Conservation (phyloP, 2,888 invertebrate species). For the Tolmerus cingulatus region DNA sequence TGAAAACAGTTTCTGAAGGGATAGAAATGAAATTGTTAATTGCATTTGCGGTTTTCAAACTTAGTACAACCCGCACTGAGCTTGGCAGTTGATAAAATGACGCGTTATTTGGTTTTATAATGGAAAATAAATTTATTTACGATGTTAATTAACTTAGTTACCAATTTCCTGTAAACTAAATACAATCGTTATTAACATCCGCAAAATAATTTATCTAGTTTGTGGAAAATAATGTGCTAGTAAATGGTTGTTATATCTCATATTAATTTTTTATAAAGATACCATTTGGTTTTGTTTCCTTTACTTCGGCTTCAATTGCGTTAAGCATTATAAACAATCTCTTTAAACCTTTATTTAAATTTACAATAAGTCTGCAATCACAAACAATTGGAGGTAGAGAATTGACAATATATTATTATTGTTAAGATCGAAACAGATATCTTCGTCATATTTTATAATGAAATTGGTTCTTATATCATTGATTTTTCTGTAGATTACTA, state of each 20-base stretch:
- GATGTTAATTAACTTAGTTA: not conserved
- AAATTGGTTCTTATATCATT: not conserved
- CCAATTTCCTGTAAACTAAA: not conserved
- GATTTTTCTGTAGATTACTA: too few species aligned
- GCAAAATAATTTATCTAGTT: not conserved
- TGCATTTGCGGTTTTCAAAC: not conserved
- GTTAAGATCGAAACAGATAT: too few species aligned
- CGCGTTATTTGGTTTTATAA: not conserved
- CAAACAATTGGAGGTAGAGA: not conserved
- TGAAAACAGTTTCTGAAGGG: not conserved
- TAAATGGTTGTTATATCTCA: too few species aligned
- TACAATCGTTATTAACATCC: too few species aligned
- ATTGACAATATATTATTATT: too few species aligned
- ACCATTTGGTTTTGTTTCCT: too few species aligned
- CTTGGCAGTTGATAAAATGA: not conserved
- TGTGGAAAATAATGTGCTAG: not conserved
- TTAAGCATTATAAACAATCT: too few species aligned
- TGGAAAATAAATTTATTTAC: not conserved
- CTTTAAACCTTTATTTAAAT: not conserved
- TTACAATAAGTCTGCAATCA: not conserved
- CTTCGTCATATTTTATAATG: too few species aligned
- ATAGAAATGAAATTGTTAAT: not conserved
- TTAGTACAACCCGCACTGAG: not conserved
- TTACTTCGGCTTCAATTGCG: too few species aligned
- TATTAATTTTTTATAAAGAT: too few species aligned